Base-by-base conservation (phyloP, 2,797 vertebrate species). In the Pagetopsis macropterus region DNA sequence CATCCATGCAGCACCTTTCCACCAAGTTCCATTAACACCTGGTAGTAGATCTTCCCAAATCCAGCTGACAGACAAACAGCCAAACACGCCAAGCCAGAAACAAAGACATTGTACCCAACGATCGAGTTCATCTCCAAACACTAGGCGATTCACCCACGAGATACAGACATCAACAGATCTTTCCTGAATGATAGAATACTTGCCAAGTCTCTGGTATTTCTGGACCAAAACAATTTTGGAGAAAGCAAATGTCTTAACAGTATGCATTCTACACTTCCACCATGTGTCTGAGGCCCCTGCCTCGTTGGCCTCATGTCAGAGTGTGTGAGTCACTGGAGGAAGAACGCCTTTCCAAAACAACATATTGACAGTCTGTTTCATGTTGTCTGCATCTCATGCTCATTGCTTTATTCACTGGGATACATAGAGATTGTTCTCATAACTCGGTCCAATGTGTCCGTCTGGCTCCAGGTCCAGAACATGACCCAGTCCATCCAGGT, bases 401-500 rank as follows among this genome's bases (percentile, higher is more conserved):
- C 56, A 27, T n/a, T 21, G 11, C 56, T 72, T 17, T 54, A 55
- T 76, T 51, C 9, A 41, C 15, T 17, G 9, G 27, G 15, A 55
- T 19, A 48, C 16, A 31, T 17, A 3, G 31, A 56, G 12, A 64
- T 48, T 33, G 19, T 33, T 65, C 43, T 17, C 15, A 49, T 45
- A 9, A 19, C 41, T 50, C 46, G 57, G 19, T 45, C 58, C 58
- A 16, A 61, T 45, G 19, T 69, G 17, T 85, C 51, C 52, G 1
- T 51, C 14, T 79, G 52, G 57, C 37, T 50, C 91, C 91, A 99
- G 98, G 98, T 99, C 93, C 98, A 99, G 90, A 99, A 99, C 94
- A 99, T 99, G 98, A 98, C 98, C 76, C 97, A 99, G 85, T 99
- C 97, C 74, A 99, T 99, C 92, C 97, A 98, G 87, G 97, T 99